Evolutionary conservation across 1,140 invertebrate species (phyloP).

Genomic region (Zaprionus africanus): DNA sequence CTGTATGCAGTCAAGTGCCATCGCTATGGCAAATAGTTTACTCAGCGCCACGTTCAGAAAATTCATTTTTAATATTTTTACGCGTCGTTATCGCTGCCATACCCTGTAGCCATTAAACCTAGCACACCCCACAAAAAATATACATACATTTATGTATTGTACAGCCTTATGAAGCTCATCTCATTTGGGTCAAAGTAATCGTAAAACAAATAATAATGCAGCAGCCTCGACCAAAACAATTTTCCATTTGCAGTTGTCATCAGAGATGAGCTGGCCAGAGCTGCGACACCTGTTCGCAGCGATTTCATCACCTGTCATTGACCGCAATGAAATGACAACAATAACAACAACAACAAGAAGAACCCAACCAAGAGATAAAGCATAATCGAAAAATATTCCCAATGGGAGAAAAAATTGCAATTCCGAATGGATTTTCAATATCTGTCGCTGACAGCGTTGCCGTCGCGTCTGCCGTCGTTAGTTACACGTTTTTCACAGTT

Average conservation of each 20-base stretch:
- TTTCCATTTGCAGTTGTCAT: conserved; percentile 15
- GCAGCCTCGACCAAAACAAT: conserved; percentile 1
- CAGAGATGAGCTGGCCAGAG: not conserved
- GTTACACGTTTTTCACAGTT: conserved; percentile 20
- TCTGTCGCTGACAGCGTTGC: conserved; percentile 41
- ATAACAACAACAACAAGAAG: not conserved
- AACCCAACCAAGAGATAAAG: not conserved
- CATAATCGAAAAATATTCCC: conserved; percentile 35
- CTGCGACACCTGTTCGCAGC: conserved; percentile 23
- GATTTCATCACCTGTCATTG: conserved; percentile 31
- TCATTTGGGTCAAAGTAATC: conserved; percentile 1
- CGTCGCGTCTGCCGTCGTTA: conserved; percentile 5
- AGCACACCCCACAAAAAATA: not conserved
- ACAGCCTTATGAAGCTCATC: not conserved
- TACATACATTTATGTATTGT: not conserved
- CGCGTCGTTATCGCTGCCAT: conserved; percentile 2
- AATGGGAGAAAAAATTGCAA: conserved; percentile 39
- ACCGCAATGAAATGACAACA: conserved; percentile 44
- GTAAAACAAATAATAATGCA: conserved; percentile 7
- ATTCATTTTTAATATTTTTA: conserved; percentile 37
- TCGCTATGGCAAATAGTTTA: not conserved
- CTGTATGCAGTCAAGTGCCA: conserved; percentile 1
- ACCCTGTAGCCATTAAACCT: not conserved
- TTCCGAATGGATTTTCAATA: conserved; percentile 52
- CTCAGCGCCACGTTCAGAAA: conserved; percentile 9